A percentile compares a stretch with the other conserved stretches of the same genome.
Evolutionary conservation across 2,113 vertebrate species (phyloP).

Genomic region (Myotis brandtii): DNA sequence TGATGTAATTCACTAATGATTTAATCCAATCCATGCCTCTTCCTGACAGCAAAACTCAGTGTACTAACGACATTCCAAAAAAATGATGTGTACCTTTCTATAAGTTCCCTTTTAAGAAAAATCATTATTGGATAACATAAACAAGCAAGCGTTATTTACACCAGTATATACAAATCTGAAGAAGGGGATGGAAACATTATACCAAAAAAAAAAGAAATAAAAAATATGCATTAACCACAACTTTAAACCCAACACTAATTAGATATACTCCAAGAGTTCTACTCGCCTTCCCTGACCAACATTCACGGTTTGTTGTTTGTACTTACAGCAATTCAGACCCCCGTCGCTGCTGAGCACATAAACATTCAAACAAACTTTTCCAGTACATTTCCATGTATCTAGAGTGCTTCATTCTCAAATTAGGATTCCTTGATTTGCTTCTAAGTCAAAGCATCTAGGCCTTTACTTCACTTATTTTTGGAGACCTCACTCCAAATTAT

Average conservation of each 20-base stretch:
- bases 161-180: conserved; percentile 71
- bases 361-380: conserved; percentile 38
- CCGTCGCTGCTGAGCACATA: neutral
- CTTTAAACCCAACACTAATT: conserved; percentile 65
- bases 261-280: conserved; percentile 43
- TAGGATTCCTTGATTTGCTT: neutral
- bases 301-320: conserved; percentile 4
- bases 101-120: conserved; percentile 66
- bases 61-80: conserved; percentile 24
- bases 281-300: neutral
- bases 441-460: neutral
- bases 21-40: conserved; percentile 22
- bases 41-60: conserved; percentile 46
- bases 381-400: neutral
- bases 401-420: conserved; percentile 1
- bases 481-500: neutral
- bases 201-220: conserved; percentile 70
- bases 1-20: conserved; percentile 24
- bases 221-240: conserved; percentile 74
- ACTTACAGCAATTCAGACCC: conserved; percentile 15
- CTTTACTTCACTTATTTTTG: neutral
- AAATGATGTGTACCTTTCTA: conserved; percentile 60
- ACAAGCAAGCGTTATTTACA: conserved; percentile 74
- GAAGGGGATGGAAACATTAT: conserved; percentile 72
- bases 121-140: conserved; percentile 65